Percentiles rank a stretch among this genome's conserved stretches.
These are phyloP conservation scores for Cephalopachus bancanus DNA, from an alignment of 2,797 vertebrate genomes.

Conservation along the genomic window DNA sequence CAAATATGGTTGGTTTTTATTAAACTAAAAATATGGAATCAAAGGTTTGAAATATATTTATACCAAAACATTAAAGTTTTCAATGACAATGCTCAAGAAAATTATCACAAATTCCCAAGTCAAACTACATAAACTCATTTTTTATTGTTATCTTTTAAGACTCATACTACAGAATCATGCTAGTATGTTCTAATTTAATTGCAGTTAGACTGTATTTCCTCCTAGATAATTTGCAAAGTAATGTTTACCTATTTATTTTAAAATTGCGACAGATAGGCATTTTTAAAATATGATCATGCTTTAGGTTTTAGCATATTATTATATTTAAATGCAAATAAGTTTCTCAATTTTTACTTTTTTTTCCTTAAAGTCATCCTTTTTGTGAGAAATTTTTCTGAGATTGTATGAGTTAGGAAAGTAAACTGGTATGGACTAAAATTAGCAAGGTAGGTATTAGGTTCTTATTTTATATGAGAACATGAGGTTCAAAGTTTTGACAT, in stretches of 20 bases:
- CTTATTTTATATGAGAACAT: neutral
- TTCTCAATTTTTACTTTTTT: neutral
- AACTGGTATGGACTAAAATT: neutral
- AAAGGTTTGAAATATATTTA: neutral
- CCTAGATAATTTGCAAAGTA: neutral
- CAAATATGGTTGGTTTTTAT: neutral
- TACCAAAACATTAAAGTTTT: neutral
- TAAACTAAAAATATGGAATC: neutral
- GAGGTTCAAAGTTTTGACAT: neutral
- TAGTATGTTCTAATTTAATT: neutral
- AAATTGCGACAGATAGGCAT: neutral
- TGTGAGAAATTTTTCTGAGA: neutral
- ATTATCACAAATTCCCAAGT: neutral
- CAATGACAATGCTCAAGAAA: neutral
- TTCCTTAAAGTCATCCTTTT: neutral
- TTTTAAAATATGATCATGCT: neutral
- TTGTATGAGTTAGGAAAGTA: neutral
- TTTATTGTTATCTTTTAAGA: neutral
- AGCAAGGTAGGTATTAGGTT: neutral
- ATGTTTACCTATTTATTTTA: neutral
- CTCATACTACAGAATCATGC: fast-evolving
- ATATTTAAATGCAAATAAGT: neutral
- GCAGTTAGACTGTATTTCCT: neutral
- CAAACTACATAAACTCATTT: neutral
- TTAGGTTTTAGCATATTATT: neutral